phyloP scores from a whole-genome alignment of 2,888 invertebrate species.

The Tromatobia lineatoria region DNA sequence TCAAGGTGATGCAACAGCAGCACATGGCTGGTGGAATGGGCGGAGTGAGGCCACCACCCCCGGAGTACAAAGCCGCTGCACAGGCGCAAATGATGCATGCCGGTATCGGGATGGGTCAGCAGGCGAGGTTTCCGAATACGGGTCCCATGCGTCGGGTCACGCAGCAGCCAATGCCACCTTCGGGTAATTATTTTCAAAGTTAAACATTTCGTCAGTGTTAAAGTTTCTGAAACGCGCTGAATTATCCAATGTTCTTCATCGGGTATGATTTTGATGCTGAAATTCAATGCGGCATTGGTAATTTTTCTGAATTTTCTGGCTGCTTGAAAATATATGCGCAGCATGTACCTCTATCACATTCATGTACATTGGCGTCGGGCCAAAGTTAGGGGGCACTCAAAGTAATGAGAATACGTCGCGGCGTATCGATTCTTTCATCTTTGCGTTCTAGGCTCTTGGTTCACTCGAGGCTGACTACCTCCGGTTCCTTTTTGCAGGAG shows the following conservation, averaged over 20 bases:
- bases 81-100: slow-evolving; percentile 88
- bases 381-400: slow-evolving; percentile 78
- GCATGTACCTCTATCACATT: slow-evolving; percentile 65
- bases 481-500: slow-evolving; percentile 21
- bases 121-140: slow-evolving; percentile 86
- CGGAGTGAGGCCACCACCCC: slow-evolving; percentile 91
- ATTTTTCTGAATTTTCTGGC: slow-evolving; percentile 50
- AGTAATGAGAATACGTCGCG: slow-evolving; percentile 77
- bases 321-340: slow-evolving; percentile 29
- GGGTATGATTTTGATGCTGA: slow-evolving; percentile 15
- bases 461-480: slow-evolving; percentile 16
- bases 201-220: neutral
- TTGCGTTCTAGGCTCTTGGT: slow-evolving; percentile 52
- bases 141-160: slow-evolving; percentile 88
- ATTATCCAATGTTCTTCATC: slow-evolving; percentile 7
- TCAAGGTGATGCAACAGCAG: slow-evolving; percentile 82
- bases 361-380: slow-evolving; percentile 73
- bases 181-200: slow-evolving; percentile 85
- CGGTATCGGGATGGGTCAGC: slow-evolving; percentile 84
- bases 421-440: slow-evolving; percentile 75
- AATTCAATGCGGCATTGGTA: slow-evolving; percentile 50
- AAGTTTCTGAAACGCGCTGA: slow-evolving; percentile 29
- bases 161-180: slow-evolving; percentile 91
- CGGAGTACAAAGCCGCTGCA: slow-evolving; percentile 92
- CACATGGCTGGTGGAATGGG: slow-evolving; percentile 83